A percentile compares a stretch with the other conserved stretches of the same genome.
phyloP scores from a whole-genome alignment of 2,113 vertebrate species.

The Crypturellus undulatus region DNA sequence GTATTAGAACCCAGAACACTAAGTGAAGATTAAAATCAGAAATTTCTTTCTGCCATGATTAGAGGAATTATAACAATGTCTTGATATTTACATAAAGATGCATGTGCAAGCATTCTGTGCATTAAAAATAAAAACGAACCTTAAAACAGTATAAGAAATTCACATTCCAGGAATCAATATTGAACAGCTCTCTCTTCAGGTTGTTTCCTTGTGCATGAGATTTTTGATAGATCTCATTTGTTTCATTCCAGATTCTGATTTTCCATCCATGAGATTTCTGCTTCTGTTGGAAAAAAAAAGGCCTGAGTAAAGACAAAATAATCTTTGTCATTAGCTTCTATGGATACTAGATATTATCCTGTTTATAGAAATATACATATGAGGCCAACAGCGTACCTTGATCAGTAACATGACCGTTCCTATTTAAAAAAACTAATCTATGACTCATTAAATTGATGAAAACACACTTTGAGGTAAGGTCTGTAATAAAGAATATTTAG shows the following conservation, averaged over 20 bases:
- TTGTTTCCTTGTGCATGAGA: neutral
- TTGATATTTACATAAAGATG: neutral
- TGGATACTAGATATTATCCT: neutral
- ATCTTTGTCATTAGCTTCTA: neutral
- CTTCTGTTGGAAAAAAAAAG: neutral
- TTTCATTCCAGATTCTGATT: neutral
- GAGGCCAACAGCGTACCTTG: accelerated
- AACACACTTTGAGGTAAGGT: neutral
- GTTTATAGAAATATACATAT: neutral
- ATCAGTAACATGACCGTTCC: neutral
- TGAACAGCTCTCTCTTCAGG: neutral
- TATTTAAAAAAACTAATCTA: neutral
- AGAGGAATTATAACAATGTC: neutral
- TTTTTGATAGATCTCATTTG: neutral
- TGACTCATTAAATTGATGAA: neutral
- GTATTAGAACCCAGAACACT: neutral
- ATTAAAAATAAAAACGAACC: neutral
- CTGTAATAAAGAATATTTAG: neutral
- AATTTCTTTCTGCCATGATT: neutral
- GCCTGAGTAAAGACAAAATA: neutral
- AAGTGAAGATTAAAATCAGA: neutral
- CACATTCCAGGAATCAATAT: neutral
- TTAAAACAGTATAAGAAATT: neutral
- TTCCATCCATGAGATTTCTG: neutral
- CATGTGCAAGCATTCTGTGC: neutral